Evolutionary conservation across 2,888 invertebrate genomes (phyloP).

Genomic region (Lasioglossum morio): DNA sequence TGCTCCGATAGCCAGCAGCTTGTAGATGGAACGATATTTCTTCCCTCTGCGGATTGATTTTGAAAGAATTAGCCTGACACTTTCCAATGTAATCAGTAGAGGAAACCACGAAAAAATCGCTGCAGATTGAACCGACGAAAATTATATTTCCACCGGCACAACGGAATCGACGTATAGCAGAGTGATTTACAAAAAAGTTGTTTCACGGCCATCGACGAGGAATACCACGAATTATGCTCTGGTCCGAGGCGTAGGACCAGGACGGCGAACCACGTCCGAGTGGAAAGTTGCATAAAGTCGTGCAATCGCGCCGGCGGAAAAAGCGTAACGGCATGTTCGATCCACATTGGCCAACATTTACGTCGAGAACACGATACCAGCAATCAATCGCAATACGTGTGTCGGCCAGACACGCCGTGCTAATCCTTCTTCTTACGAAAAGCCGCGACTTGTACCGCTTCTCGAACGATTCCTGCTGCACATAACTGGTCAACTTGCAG

Average conservation of each 20-base stretch:
- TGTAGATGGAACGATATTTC: background rate
- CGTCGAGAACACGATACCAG: constrained; percentile 41
- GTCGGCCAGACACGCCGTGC: constrained; percentile 6
- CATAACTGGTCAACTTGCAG: background rate
- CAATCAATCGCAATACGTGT: constrained; percentile 20
- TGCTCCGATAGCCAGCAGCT: background rate
- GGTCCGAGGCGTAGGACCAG: constrained; percentile 10
- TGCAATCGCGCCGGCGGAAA: constrained; percentile 52
- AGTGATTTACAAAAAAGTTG: background rate
- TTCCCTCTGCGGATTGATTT: background rate
- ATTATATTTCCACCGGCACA: background rate
- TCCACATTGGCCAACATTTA: constrained; percentile 43
- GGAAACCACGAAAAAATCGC: background rate
- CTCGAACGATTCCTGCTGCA: background rate
- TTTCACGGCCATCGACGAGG: constrained; percentile 51
- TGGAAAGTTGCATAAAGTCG: constrained; percentile 57
- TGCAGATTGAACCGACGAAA: background rate
- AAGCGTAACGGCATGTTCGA: constrained; percentile 44
- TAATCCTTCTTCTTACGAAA: constrained; percentile 34
- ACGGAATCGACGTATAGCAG: background rate
- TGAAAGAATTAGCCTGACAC: background rate
- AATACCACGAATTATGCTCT: constrained; percentile 46
- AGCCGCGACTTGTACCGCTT: constrained; percentile 5
- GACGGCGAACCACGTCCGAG: constrained; percentile 38
- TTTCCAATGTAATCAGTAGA: background rate